Conservation (phyloP, 2,797 vertebrate species). For the Danio albolineatus region DNA sequence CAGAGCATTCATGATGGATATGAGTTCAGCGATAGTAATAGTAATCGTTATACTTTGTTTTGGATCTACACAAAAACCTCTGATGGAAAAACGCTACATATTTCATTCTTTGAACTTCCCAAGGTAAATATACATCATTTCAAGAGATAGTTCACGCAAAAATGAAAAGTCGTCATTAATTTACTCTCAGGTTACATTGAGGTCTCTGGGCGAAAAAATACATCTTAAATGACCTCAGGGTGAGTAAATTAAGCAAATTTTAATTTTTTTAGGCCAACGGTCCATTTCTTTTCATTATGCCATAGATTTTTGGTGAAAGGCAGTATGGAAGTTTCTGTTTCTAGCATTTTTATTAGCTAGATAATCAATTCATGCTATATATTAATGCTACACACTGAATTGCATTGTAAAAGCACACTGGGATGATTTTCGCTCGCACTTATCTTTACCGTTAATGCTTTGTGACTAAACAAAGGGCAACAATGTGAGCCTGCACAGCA, state of each 20-base stretch:
- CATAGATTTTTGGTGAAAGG: slow-evolving; percentile 19
- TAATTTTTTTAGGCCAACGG: too few relatives aligned
- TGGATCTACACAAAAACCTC: neutral
- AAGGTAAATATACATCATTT: slow-evolving; percentile 1
- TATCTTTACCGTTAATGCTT: too few relatives aligned
- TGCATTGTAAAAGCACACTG: slow-evolving; percentile 9
- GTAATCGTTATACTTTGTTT: neutral
- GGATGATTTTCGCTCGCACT: too few relatives aligned
- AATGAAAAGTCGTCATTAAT: too few relatives aligned
- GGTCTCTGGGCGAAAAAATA: too few relatives aligned
- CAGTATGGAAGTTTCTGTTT: slow-evolving; percentile 42
- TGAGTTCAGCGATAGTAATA: neutral
- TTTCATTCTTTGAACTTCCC: neutral
- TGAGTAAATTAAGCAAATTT: too few relatives aligned
- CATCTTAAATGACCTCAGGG: too few relatives aligned
- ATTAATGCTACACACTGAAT: slow-evolving; percentile 53
- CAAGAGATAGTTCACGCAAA: too few relatives aligned
- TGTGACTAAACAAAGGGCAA: too few relatives aligned
- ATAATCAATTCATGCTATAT: slow-evolving; percentile 50
- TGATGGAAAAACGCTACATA: slow-evolving; percentile 38
- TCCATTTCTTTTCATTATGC: neutral
- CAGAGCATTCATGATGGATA: neutral
- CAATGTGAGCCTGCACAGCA: too few relatives aligned
- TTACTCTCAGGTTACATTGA: too few relatives aligned
- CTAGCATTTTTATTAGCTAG: slow-evolving; percentile 19